Evolutionary conservation across 2,888 invertebrate species (phyloP).

Genomic region (Bibio marci): DNA sequence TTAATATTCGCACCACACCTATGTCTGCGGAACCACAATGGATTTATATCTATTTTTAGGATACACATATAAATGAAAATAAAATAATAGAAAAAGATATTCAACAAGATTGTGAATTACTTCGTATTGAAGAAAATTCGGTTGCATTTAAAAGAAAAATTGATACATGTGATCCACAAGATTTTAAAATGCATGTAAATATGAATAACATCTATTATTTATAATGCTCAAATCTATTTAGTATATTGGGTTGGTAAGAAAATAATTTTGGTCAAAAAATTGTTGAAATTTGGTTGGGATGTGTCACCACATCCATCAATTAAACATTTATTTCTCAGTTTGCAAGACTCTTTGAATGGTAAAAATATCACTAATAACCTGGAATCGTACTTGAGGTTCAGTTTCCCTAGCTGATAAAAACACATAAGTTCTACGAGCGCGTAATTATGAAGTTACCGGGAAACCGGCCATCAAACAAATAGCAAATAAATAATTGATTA

Average conservation of each 20-base stretch:
- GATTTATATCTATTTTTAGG: slow-evolving; percentile 39
- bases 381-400: no score
- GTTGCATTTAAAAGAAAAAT: slow-evolving; percentile 63
- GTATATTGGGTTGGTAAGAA: slow-evolving; percentile 8
- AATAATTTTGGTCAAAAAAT: neutral
- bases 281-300: neutral
- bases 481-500: no score
- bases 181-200: slow-evolving; percentile 32
- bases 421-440: no score
- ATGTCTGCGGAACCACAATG: slow-evolving; percentile 8
- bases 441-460: no score
- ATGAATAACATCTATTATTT: no score
- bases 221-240: no score
- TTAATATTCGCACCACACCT: neutral
- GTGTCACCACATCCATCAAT: no score
- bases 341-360: no score
- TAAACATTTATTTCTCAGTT: no score
- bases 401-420: no score
- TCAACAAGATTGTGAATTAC: slow-evolving; percentile 53
- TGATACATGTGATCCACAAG: slow-evolving; percentile 65
- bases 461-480: no score
- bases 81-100: slow-evolving; percentile 49
- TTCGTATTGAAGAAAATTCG: slow-evolving; percentile 39
- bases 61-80: slow-evolving; percentile 48
- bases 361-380: no score